Evolutionary conservation across 2,888 invertebrate genomes (phyloP), one percentile per base, ranked within the genome.

Genomic region (Drosophila longiperda): DNA sequence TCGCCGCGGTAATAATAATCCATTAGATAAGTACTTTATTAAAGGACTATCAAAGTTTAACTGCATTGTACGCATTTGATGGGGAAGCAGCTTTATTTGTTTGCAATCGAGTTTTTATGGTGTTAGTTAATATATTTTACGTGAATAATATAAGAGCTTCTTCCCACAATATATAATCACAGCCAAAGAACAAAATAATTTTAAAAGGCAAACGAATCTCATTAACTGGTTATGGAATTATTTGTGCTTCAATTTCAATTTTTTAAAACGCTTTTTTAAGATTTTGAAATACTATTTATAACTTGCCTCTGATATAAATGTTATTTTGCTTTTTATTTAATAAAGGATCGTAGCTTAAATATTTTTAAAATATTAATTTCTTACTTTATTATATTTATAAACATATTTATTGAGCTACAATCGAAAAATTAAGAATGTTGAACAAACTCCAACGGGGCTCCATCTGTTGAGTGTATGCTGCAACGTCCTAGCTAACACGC

Each of bases 1-100:
- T 55, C 33, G 58, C 32, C 74, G 64, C 32, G 60, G 64, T 53
- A 81, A 78, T 73, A 82, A 73, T 76, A 71, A 76, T 79, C 77
- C 60, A 75, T 75, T 72, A 65, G 69, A 72, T 55, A 54, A 53
- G 60, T 58, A 68, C 57, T 78, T 45, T 67, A 76, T 80, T 80
- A 75, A 61, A 72, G 66, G 45, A 59, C 36, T 52, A 60, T 73
- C 58, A 55, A 42, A 32, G 40, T 48, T 23, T 73, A 53, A 26
- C 58, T 17, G 60, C 65, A 42, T 38, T 55, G 8, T 42, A 42
- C 45, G 12, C 67, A 40, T 45, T 55, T 55, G 55, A 29, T 29
- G 11, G 26, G n/a, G 2, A 9, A 60, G 26, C 17, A n/a, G 20
- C 5, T 12, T 40, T 15, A 34, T 15, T 34, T 32, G 23, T 3